These are phyloP conservation scores for Cotesia congregata DNA, from an alignment of 2,888 invertebrate genomes.

Conservation along the genomic window DNA sequence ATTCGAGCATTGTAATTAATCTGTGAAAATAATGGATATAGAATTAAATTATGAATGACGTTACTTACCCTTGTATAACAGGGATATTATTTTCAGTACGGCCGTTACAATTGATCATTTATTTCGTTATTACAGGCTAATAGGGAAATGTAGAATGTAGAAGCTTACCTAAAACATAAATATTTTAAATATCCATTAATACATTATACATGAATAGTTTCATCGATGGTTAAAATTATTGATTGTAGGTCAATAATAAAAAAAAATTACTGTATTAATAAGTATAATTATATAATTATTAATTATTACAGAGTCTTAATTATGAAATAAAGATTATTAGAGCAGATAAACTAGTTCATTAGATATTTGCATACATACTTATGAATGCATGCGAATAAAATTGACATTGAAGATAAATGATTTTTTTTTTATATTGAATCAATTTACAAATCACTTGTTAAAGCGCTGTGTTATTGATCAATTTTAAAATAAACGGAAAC, in stretches of 20 bases:
- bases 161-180: constrained; percentile 20
- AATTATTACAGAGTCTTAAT: background rate
- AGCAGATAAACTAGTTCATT: background rate
- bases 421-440: background rate
- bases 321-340: background rate
- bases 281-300: background rate
- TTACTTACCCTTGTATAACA: constrained; percentile 3
- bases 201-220: background rate
- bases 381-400: background rate
- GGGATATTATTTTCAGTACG: constrained; percentile 1
- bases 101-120: background rate
- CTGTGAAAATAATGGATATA: constrained; percentile 9
- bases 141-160: background rate
- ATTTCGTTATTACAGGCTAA: background rate
- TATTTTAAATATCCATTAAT: background rate
- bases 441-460: background rate
- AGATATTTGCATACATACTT: background rate
- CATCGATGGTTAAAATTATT: background rate
- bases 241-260: background rate
- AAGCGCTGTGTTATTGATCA: background rate
- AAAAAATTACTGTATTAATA: background rate
- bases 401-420: background rate
- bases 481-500: background rate
- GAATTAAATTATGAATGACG: constrained; percentile 21
- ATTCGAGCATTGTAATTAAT: constrained; percentile 24